Conservation (phyloP, 2,888 invertebrate species). For the Xylophagus ater region DNA sequence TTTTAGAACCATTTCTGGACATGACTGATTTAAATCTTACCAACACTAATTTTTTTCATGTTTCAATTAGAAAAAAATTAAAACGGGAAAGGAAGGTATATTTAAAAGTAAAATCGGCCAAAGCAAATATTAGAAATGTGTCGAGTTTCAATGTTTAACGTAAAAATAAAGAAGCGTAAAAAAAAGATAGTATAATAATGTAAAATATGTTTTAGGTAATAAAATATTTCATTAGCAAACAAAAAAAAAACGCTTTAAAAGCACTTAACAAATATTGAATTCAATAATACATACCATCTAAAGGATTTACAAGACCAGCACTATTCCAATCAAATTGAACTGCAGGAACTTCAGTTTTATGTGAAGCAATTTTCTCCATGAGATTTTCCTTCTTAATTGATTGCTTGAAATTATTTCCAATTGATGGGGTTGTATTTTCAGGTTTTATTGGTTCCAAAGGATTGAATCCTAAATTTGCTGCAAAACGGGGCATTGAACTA, state of each 20-base stretch:
- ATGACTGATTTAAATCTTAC: too few species aligned
- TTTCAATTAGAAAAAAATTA: too few species aligned
- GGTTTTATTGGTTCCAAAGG: constrained; percentile 68
- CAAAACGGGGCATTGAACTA: constrained; percentile 70
- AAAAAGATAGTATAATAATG: not conserved
- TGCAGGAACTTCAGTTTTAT: constrained; percentile 42
- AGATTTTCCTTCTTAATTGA: not conserved
- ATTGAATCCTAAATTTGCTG: constrained; percentile 68
- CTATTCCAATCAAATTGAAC: constrained; percentile 65
- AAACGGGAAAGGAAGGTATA: too few species aligned
- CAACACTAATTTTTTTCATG: too few species aligned
- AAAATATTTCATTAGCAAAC: not conserved
- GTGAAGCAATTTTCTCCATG: not conserved
- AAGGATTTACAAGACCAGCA: constrained; percentile 59
- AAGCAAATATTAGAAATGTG: too few species aligned
- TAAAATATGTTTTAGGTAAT: not conserved
- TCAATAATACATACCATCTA: constrained; percentile 48
- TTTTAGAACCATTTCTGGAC: too few species aligned
- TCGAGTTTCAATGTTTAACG: too few species aligned
- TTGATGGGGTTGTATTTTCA: constrained; percentile 22
- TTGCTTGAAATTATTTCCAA: not conserved
- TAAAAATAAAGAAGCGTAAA: not conserved
- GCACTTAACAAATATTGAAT: not conserved
- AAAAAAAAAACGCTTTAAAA: constrained; percentile 2
- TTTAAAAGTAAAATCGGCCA: too few species aligned